Evolutionary conservation across 2,797 vertebrate genomes (phyloP).

Genomic region (Heliangelus exortis): DNA sequence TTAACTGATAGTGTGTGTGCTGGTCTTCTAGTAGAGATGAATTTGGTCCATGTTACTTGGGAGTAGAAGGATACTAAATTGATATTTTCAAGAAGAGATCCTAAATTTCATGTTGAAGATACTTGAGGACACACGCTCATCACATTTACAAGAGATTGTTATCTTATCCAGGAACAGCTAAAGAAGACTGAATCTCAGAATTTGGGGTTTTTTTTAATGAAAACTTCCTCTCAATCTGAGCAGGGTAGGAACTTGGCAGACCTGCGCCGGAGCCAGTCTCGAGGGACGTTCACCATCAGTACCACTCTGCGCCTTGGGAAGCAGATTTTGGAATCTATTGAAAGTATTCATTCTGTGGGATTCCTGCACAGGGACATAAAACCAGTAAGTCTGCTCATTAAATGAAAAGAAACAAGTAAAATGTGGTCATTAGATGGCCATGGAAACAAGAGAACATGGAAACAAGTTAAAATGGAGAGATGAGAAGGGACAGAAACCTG

Average conservation of each 20-base stretch:
- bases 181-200: neutral
- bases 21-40: neutral
- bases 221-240: conserved; percentile 25
- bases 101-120: neutral
- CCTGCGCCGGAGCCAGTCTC: conserved; percentile 91
- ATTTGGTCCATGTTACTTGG: neutral
- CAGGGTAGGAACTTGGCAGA: conserved; percentile 98
- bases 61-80: neutral
- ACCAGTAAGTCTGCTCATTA: conserved; percentile 83
- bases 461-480: neutral
- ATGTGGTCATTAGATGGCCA: neutral
- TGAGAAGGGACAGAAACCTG: neutral
- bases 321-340: conserved; percentile 96
- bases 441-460: neutral
- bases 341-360: conserved; percentile 98
- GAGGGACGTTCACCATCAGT: conserved; percentile 95
- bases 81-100: neutral
- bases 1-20: neutral
- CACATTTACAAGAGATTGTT: neutral
- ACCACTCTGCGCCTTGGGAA: conserved; percentile 93
- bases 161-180: neutral
- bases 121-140: fast-evolving
- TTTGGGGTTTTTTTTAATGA: neutral
- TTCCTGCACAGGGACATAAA: conserved; percentile 99
- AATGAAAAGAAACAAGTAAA: neutral